Evolutionary conservation across 2,113 vertebrate species (phyloP).

Genomic region (Hydropotes inermis): DNA sequence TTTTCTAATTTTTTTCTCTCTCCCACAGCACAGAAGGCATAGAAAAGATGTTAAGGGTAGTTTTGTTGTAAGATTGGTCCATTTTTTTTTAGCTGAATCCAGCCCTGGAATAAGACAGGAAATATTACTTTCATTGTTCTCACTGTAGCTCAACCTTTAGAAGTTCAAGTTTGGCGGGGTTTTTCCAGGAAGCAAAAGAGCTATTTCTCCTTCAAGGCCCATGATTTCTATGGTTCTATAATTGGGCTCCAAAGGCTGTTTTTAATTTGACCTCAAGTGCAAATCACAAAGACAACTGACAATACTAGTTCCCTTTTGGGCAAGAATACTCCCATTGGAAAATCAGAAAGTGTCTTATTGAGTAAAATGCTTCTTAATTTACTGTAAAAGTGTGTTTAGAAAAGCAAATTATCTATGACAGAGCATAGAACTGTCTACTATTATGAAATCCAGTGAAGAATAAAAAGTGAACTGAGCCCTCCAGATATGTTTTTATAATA

Average conservation of each 20-base stretch:
- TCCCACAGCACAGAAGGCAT: not conserved
- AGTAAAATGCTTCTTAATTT: constrained; percentile 60
- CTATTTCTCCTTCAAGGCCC: constrained; percentile 57
- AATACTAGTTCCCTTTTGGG: constrained; percentile 50
- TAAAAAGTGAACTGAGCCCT: constrained; percentile 42
- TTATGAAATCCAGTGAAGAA: constrained; percentile 52
- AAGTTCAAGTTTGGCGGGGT: constrained; percentile 24
- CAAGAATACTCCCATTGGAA: constrained; percentile 59
- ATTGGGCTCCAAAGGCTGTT: constrained; percentile 52
- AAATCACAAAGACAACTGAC: constrained; percentile 53
- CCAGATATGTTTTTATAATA: constrained; percentile 20
- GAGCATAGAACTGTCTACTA: constrained; percentile 19
- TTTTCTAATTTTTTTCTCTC: constrained; percentile 29
- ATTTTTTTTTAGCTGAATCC: constrained; percentile 36
- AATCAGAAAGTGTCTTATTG: constrained; percentile 53
- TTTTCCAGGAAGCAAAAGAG: constrained; percentile 50
- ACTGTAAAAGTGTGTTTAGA: constrained; percentile 52
- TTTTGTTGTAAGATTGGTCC: not conserved
- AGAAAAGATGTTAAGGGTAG: not conserved
- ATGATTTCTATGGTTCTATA: constrained; percentile 57
- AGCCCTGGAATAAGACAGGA: constrained; percentile 15
- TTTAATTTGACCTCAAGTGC: constrained; percentile 63
- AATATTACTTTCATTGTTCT: constrained; percentile 31
- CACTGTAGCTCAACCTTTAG: constrained; percentile 11
- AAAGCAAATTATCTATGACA: constrained; percentile 57